Conservation (phyloP, 2,797 vertebrate genomes). For the Dromococcyx pavoninus region DNA sequence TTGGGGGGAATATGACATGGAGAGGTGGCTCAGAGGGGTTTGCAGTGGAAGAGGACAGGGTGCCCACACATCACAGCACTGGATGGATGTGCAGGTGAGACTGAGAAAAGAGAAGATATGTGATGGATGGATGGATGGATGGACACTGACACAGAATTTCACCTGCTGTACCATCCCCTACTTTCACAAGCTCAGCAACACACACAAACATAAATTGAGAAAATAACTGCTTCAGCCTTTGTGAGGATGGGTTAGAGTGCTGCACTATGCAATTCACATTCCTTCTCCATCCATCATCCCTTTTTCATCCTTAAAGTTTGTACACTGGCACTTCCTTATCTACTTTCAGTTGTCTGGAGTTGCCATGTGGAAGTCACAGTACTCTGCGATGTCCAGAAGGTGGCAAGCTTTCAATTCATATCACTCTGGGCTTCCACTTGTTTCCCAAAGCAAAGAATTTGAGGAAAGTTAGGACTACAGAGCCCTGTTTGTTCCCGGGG, state of each 20-base stretch:
- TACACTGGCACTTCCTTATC: not conserved
- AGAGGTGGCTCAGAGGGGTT: accelerated
- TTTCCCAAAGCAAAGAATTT: not conserved
- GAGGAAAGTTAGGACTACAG: not conserved
- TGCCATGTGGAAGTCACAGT: not conserved
- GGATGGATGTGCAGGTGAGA: not conserved
- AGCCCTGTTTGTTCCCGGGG: not conserved
- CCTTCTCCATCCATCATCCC: not conserved
- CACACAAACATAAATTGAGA: not conserved
- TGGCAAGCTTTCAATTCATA: slow-evolving; percentile 25
- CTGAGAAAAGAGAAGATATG: not conserved
- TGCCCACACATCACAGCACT: not conserved
- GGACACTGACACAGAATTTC: not conserved
- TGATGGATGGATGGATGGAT: not conserved
- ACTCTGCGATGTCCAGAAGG: not conserved
- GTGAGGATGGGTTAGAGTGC: not conserved
- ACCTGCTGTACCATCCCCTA: accelerated
- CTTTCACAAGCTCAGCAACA: not conserved
- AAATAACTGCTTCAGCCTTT: not conserved
- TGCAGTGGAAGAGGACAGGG: not conserved
- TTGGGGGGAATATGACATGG: not conserved
- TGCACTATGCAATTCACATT: not conserved
- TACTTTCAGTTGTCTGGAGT: not conserved
- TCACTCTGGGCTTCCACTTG: not conserved
- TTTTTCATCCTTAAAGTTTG: not conserved